These are phyloP conservation scores for Drosophila bipectinata DNA, from an alignment of 1,140 invertebrate genomes.

Conservation along the genomic window DNA sequence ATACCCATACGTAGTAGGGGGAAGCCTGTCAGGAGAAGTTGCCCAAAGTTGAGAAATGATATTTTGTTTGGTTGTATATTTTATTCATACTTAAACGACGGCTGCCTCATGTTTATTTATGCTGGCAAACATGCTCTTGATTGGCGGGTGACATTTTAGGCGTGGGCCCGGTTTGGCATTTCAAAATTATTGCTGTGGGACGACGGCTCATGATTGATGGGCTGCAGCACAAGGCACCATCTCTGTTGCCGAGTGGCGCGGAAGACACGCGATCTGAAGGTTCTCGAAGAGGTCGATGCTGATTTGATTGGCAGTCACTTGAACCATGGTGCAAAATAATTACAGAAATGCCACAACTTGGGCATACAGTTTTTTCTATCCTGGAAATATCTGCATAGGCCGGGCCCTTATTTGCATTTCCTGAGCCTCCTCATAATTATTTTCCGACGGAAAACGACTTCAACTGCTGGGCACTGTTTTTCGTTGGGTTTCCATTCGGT, in stretches of 20 bases:
- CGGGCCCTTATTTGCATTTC: conserved; percentile 22
- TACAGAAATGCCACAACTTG: neutral
- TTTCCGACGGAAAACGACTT: conserved; percentile 27
- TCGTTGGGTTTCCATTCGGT: conserved; percentile 15
- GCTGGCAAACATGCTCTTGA: conserved; percentile 67
- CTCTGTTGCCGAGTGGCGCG: conserved; percentile 8
- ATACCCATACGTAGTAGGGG: neutral
- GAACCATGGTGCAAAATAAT: conserved; percentile 26
- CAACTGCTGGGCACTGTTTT: neutral
- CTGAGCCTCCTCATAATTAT: conserved; percentile 21
- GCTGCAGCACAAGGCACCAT: conserved; percentile 11
- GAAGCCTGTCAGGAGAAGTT: conserved; percentile 8
- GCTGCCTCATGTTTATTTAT: conserved; percentile 45
- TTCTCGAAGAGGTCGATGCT: conserved; percentile 23
- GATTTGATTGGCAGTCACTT: conserved; percentile 32
- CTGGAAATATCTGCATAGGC: conserved; percentile 12
- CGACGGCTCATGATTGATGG: conserved; percentile 69
- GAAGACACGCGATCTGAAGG: conserved; percentile 28
- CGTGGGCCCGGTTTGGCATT: conserved; percentile 49
- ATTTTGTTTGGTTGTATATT: conserved; percentile 30
- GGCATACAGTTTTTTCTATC: neutral
- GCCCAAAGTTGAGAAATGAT: conserved; percentile 31
- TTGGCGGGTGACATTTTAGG: conserved; percentile 77
- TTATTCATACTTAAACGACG: conserved; percentile 44
- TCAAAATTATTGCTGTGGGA: conserved; percentile 63